These are phyloP conservation scores for Aleiodes leptofemur DNA, from an alignment of 2,888 invertebrate species.

Conservation along the genomic window DNA sequence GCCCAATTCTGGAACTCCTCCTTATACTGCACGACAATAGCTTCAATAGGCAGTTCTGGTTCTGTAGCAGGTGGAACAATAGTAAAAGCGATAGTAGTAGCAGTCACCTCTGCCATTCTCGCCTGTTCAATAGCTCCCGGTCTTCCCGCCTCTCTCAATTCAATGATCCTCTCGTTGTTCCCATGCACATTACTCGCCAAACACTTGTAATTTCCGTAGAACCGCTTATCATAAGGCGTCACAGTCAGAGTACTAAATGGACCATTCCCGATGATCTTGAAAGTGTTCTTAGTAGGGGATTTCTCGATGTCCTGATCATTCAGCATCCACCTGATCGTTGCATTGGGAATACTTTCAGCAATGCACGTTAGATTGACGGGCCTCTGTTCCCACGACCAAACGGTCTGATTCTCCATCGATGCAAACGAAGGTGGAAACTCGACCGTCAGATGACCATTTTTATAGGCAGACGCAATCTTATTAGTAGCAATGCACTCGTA, in stretches of 20 bases:
- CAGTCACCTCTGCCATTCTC: slow-evolving; percentile 83
- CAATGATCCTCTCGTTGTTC: slow-evolving; percentile 81
- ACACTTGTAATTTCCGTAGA: slow-evolving; percentile 88
- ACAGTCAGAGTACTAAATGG: slow-evolving; percentile 85
- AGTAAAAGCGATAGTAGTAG: slow-evolving; percentile 89
- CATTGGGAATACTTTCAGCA: slow-evolving; percentile 93
- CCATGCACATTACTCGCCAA: slow-evolving; percentile 88
- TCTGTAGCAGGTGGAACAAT: slow-evolving; percentile 86
- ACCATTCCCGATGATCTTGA: slow-evolving; percentile 79
- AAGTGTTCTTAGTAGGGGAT: slow-evolving; percentile 77
- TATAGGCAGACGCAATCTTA: slow-evolving; percentile 84
- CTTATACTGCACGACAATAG: slow-evolving; percentile 86
- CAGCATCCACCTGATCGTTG: slow-evolving; percentile 89
- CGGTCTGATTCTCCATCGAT: slow-evolving; percentile 82
- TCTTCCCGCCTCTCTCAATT: slow-evolving; percentile 84
- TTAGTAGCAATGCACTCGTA: slow-evolving; percentile 92
- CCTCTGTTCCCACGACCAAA: slow-evolving; percentile 89
- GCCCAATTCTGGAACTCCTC: slow-evolving; percentile 84
- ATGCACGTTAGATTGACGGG: slow-evolving; percentile 91
- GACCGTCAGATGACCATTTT: slow-evolving; percentile 89
- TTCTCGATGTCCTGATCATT: slow-evolving; percentile 62
- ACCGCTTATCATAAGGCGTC: slow-evolving; percentile 80
- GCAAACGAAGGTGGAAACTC: slow-evolving; percentile 90
- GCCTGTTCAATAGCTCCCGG: slow-evolving; percentile 83
- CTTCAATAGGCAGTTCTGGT: slow-evolving; percentile 85